These are phyloP conservation scores for Spea hammondii DNA, from an alignment of 2,797 vertebrate genomes.

Conservation along the genomic window DNA sequence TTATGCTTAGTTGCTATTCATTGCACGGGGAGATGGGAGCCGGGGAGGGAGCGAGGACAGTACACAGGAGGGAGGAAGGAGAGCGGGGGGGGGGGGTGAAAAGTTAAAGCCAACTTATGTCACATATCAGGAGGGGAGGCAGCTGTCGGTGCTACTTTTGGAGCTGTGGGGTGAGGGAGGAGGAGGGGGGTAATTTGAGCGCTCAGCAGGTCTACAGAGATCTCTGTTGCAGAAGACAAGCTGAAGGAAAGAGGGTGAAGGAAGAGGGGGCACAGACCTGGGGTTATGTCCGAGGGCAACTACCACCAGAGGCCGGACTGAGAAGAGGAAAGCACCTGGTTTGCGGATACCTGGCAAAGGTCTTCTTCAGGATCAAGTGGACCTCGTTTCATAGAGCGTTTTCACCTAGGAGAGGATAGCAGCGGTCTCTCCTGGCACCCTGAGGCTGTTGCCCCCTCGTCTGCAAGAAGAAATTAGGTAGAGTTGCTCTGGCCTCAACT, in stretches of 20 bases:
- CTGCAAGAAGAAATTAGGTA: too few relatives aligned
- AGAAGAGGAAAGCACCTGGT: constrained; percentile 11
- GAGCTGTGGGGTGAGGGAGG: constrained; percentile 19
- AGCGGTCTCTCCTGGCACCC: neutral
- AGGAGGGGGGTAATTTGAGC: constrained; percentile 54
- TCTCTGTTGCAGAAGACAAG: constrained; percentile 36
- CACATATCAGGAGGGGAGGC: constrained; percentile 71
- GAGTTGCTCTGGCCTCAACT: neutral
- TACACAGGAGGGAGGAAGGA: constrained; percentile 58
- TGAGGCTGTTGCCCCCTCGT: constrained; percentile 34
- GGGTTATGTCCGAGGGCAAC: constrained; percentile 40
- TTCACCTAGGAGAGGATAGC: neutral
- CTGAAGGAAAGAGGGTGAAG: constrained; percentile 50
- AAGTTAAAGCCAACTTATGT: constrained; percentile 67
- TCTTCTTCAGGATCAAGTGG: neutral
- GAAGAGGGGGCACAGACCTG: constrained; percentile 46
- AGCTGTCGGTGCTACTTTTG: constrained; percentile 83
- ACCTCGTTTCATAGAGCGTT: neutral
- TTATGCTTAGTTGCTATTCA: constrained; percentile 58
- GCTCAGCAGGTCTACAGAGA: constrained; percentile 43
- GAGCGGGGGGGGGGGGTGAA: constrained; percentile 37
- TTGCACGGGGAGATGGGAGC: constrained; percentile 60
- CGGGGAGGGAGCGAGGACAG: constrained; percentile 56
- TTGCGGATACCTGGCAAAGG: constrained; percentile 37
- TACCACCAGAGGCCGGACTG: constrained; percentile 30